Conservation (phyloP, 2,888 invertebrate species). For the Ennomos fuscantarius region DNA sequence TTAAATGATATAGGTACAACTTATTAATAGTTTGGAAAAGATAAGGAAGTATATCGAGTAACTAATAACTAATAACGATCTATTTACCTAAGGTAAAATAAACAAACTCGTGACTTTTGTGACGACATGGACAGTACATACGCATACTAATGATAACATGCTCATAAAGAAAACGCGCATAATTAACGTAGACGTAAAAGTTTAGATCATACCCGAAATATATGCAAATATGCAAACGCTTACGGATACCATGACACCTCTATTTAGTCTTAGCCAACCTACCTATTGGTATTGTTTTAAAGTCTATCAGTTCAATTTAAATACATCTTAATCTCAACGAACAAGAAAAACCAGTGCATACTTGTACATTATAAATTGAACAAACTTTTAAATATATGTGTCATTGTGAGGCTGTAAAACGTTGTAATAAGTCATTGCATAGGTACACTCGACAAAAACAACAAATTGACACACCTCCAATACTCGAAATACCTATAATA, state of each 20-base stretch:
- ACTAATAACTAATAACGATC: too few relatives aligned
- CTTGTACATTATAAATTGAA: too few relatives aligned
- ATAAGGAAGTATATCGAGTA: too few relatives aligned
- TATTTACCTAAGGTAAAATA: background rate
- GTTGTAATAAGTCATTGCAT: background rate
- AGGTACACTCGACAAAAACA: background rate
- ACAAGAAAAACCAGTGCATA: too few relatives aligned
- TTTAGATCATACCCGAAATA: background rate
- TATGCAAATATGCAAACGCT: background rate
- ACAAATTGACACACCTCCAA: conserved; percentile 12
- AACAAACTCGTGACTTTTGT: conserved; percentile 34
- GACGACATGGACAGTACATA: conserved; percentile 9
- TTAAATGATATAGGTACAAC: too few relatives aligned
- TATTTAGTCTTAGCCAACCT: too few relatives aligned
- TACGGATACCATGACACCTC: background rate
- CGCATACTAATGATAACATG: background rate
- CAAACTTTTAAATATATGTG: too few relatives aligned
- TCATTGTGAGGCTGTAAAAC: too few relatives aligned
- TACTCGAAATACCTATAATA: background rate
- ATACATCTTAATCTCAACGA: too few relatives aligned
- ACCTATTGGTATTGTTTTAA: too few relatives aligned
- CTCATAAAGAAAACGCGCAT: background rate
- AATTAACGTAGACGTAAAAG: background rate
- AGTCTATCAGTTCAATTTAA: too few relatives aligned
- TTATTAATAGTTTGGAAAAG: too few relatives aligned